Evolutionary conservation across 2,797 vertebrate species (phyloP), one percentile per base, ranked within the genome.

Genomic region (Mus spretus): DNA sequence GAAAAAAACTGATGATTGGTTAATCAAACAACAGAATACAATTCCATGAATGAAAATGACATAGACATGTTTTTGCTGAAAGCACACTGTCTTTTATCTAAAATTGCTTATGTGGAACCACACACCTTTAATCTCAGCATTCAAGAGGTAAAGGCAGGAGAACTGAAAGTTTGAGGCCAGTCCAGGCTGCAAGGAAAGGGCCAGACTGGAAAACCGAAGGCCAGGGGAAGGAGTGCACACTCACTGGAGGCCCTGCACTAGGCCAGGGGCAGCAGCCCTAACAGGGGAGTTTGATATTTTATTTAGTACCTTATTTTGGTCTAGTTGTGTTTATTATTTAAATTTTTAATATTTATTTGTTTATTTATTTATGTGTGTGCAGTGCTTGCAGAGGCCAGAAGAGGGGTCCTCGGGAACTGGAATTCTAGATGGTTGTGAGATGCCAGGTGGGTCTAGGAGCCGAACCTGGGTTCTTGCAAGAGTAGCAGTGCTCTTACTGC

Each of bases 11-110:
- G 20, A 91, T 44, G 26, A 55, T 11, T 88, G 59, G 26, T 44
- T 47, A 91, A 37, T 53, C 17, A 70, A 84, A 93, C 2, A 86
- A 74, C 0, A 77, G 63, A 86, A 79, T 77, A 37, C 34, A 85
- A 96, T 57, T 90, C n/a, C 13, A 80, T 89, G 20, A 75, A 72
- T 92, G 57, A 82, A 94, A 91, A 93, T 63, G 50, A 81, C 55
- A 92, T 19, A 88, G 28, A 61, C 50, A 57, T 82, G 93, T 89
- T 96, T 94, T 94, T 31, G 87, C 0, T 93, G 86, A 82, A 89
- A 93, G 50, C 65, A 78, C 50, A 93, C 20, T 77, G 91, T 77
- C 40, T 95, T 79, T 96, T 89, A 91, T 70, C 93, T 96, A 85
- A 93, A 95, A 83, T 55, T 63, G 22, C 7, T 26, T 59, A n/a